Conservation (phyloP, 1,140 invertebrate genomes). For the Drosophila hydei region DNA sequence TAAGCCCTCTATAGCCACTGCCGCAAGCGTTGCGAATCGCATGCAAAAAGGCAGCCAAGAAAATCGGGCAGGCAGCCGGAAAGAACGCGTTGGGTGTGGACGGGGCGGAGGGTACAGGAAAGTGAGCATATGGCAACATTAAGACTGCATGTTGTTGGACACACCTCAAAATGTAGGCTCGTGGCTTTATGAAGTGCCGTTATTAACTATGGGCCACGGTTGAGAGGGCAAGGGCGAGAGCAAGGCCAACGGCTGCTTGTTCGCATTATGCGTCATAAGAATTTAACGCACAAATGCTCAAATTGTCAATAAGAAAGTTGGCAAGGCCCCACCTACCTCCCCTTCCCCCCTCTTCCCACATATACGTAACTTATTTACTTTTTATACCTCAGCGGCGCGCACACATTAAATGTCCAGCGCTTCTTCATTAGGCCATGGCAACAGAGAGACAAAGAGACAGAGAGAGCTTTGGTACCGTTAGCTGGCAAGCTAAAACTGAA, state of each 20-base stretch:
- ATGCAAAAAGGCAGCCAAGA: slow-evolving; percentile 19
- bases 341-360: slow-evolving; percentile 1
- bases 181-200: slow-evolving; percentile 71
- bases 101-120: neutral
- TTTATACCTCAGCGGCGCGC: slow-evolving; percentile 61
- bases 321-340: slow-evolving; percentile 45
- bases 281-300: slow-evolving; percentile 80
- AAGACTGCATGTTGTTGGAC: slow-evolving; percentile 57
- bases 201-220: slow-evolving; percentile 56
- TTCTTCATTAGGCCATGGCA: slow-evolving; percentile 69
- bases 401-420: slow-evolving; percentile 73
- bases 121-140: slow-evolving; percentile 35
- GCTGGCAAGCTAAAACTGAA: slow-evolving; percentile 26
- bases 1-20: slow-evolving; percentile 27
- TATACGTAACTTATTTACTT: slow-evolving; percentile 63
- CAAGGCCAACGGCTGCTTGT: slow-evolving; percentile 24
- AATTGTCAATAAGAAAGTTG: slow-evolving; percentile 81
- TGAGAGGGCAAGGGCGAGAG: slow-evolving; percentile 1
- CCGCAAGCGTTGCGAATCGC: slow-evolving; percentile 23
- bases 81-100: neutral
- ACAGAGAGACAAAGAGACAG: neutral
- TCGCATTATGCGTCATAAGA: slow-evolving; percentile 71
- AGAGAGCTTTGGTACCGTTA: slow-evolving; percentile 12
- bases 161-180: slow-evolving; percentile 55
- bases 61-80: neutral